phyloP scores from a whole-genome alignment of 2,888 invertebrate genomes.

The Eupithecia centaureata region DNA sequence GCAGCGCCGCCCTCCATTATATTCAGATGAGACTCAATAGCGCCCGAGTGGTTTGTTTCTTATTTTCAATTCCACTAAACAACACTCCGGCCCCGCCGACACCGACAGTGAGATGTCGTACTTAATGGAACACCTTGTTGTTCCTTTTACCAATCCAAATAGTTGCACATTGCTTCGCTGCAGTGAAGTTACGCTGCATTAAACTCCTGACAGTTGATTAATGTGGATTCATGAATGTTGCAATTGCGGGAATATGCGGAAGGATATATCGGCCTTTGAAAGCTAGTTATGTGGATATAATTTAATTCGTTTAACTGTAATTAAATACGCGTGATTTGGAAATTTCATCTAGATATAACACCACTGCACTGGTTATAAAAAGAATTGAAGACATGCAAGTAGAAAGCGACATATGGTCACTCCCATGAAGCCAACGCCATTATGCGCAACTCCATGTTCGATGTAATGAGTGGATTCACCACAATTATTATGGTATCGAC shows the following conservation, averaged over 20 bases:
- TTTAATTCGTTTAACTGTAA: neutral
- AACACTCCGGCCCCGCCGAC: slow-evolving; percentile 25
- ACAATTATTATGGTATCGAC: slow-evolving; percentile 55
- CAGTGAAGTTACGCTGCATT: slow-evolving; percentile 41
- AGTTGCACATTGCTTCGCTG: slow-evolving; percentile 21
- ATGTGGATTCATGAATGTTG: slow-evolving; percentile 62
- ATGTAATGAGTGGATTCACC: slow-evolving; percentile 54
- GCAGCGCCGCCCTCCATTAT: slow-evolving; percentile 73
- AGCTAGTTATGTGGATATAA: neutral
- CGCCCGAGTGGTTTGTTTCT: slow-evolving; percentile 38
- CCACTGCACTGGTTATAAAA: neutral
- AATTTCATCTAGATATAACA: neutral
- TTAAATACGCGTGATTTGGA: neutral
- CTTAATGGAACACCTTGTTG: slow-evolving; percentile 32
- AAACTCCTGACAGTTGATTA: slow-evolving; percentile 59
- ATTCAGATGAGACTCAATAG: slow-evolving; percentile 75
- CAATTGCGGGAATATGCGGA: slow-evolving; percentile 50
- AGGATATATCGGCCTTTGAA: slow-evolving; percentile 47
- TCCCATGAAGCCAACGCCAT: slow-evolving; percentile 57
- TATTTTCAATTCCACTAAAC: slow-evolving; percentile 32
- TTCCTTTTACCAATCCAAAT: slow-evolving; percentile 36
- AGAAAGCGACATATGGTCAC: slow-evolving; percentile 48
- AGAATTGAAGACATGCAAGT: slow-evolving; percentile 11
- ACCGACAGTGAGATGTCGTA: slow-evolving; percentile 56
- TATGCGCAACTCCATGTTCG: slow-evolving; percentile 52